These are phyloP conservation scores for Psittacula cyanocephala DNA, from an alignment of 2,113 vertebrate genomes.

Conservation along the genomic window DNA sequence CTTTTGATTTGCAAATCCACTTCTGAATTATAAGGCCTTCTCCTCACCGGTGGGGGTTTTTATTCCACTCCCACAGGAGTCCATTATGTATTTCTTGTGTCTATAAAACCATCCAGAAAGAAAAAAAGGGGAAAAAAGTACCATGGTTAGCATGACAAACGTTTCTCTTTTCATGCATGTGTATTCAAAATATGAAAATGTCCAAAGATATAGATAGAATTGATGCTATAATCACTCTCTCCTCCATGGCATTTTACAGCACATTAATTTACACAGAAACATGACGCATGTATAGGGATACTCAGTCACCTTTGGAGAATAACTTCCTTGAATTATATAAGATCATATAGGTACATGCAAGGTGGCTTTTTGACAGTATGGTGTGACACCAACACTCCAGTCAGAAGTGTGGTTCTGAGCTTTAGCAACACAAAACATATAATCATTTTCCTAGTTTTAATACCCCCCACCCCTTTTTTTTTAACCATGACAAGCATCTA, in stretches of 20 bases:
- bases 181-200: constrained; percentile 61
- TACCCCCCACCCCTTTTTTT: neutral
- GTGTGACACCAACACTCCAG: neutral
- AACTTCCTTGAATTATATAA: constrained; percentile 54
- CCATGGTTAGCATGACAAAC: constrained; percentile 70
- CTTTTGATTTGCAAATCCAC: constrained; percentile 75
- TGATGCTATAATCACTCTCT: constrained; percentile 10
- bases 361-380: constrained; percentile 26
- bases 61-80: constrained; percentile 66
- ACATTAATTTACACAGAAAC: constrained; percentile 34
- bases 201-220: constrained; percentile 40
- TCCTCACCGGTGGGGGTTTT: constrained; percentile 55
- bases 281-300: neutral
- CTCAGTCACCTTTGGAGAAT: constrained; percentile 54
- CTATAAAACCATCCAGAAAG: constrained; percentile 69
- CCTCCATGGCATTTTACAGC: constrained; percentile 11
- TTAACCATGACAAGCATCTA: constrained; percentile 39
- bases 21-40: constrained; percentile 70
- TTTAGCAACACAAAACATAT: neutral
- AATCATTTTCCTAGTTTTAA: constrained; percentile 15
- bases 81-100: constrained; percentile 69
- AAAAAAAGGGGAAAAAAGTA: constrained; percentile 50
- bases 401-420: neutral
- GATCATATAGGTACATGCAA: neutral
- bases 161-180: constrained; percentile 36